These are phyloP conservation scores for Monoplex corrugatus DNA, from an alignment of 2,888 invertebrate genomes.

Conservation along the genomic window DNA sequence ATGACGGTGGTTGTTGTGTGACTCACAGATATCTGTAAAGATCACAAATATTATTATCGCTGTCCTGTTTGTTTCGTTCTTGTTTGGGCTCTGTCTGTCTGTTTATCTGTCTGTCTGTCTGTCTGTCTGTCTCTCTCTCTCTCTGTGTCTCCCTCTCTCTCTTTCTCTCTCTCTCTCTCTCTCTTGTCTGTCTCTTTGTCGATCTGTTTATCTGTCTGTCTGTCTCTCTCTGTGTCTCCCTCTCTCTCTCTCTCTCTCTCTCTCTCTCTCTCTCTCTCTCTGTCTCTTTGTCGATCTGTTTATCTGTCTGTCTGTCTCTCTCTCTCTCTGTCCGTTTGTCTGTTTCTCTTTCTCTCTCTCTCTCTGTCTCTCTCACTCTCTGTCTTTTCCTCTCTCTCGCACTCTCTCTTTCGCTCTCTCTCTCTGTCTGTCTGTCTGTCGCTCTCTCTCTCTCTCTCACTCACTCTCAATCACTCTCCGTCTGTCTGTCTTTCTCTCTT, in stretches of 20 bases:
- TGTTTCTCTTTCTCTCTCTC: not conserved
- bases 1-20: too few relatives aligned
- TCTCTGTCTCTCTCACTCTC: not conserved
- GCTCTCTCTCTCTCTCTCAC: not conserved
- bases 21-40: too few relatives aligned
- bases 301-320: not conserved
- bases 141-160: not conserved
- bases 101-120: not conserved
- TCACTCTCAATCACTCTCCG: not conserved
- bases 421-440: not conserved
- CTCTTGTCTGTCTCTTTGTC: too few relatives aligned
- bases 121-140: not conserved
- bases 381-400: slow-evolving; percentile 4
- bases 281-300: slow-evolving; percentile 7
- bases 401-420: not conserved
- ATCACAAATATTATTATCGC: too few relatives aligned
- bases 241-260: too few relatives aligned
- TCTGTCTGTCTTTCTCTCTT: not conserved
- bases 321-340: too few relatives aligned
- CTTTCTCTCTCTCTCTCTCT: too few relatives aligned
- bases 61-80: not conserved
- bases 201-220: too few relatives aligned
- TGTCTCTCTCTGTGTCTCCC: too few relatives aligned
- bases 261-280: too few relatives aligned
- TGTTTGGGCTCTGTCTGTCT: not conserved